Evolutionary conservation across 2,113 vertebrate genomes (phyloP).

Genomic region (Dendrocopos noguchii): DNA sequence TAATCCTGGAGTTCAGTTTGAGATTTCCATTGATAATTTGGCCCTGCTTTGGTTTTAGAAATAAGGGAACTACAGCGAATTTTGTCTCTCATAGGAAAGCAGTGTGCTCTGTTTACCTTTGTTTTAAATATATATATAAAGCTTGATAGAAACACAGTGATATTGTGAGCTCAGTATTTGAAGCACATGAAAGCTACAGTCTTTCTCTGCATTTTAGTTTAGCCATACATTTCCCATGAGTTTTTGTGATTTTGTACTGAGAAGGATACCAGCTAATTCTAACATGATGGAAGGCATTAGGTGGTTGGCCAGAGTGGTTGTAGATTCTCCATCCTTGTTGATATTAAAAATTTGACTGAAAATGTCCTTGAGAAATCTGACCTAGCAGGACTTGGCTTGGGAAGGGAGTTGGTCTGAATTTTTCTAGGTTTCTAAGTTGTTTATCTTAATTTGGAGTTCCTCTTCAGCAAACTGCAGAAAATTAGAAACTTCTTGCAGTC

Average conservation of each 20-base stretch:
- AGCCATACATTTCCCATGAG: constrained; percentile 73
- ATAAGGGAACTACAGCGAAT: background rate
- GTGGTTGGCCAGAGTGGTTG: background rate
- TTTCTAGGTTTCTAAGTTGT: background rate
- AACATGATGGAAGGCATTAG: background rate
- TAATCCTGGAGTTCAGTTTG: background rate
- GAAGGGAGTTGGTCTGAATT: background rate
- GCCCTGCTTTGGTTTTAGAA: background rate
- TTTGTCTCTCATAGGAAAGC: background rate
- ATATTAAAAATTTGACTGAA: background rate
- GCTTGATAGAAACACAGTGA: background rate
- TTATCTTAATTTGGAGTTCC: background rate
- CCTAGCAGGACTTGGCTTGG: background rate
- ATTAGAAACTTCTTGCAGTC: background rate
- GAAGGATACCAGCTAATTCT: background rate
- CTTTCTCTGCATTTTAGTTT: constrained; percentile 31
- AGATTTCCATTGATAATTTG: background rate
- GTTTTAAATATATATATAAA: background rate
- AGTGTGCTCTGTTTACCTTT: background rate
- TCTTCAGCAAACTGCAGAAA: background rate
- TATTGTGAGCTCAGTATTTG: background rate
- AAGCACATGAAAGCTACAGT: background rate
- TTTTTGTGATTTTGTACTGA: constrained; percentile 53
- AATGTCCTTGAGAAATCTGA: background rate
- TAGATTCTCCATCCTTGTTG: background rate